Conservation (phyloP, 2,888 invertebrate species). For the Platycheirus albimanus region DNA sequence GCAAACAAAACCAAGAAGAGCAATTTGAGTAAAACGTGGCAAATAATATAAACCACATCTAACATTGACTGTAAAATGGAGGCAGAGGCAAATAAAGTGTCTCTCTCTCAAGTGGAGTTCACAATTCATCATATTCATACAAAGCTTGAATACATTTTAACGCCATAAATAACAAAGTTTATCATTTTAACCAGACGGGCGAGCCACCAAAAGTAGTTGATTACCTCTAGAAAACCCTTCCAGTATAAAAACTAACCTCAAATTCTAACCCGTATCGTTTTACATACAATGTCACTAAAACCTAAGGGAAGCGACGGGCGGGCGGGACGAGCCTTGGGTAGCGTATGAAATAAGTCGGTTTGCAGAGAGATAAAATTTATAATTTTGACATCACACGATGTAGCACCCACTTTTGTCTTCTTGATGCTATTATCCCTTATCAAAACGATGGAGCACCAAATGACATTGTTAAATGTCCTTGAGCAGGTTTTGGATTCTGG, state of each 20-base stretch:
- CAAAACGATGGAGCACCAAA: slow-evolving; percentile 53
- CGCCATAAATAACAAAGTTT: slow-evolving; percentile 68
- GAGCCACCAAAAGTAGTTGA: slow-evolving; percentile 60
- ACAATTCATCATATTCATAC: slow-evolving; percentile 68
- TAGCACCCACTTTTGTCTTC: slow-evolving; percentile 62
- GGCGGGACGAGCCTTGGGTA: background rate
- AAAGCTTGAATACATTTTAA: slow-evolving; percentile 63
- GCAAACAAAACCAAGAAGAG: slow-evolving; percentile 50
- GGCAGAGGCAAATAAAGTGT: slow-evolving; percentile 27
- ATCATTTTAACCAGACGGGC: slow-evolving; percentile 58
- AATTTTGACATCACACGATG: slow-evolving; percentile 64
- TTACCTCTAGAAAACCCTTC: slow-evolving; percentile 40
- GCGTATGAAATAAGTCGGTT: slow-evolving; percentile 32
- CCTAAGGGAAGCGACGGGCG: slow-evolving; percentile 43
- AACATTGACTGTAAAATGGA: slow-evolving; percentile 5
- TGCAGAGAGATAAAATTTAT: slow-evolving; percentile 58
- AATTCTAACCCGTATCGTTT: no score
- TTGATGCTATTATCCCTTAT: slow-evolving; percentile 62
- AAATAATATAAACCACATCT: slow-evolving; percentile 39
- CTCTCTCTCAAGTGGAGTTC: slow-evolving; percentile 9
- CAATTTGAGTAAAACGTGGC: slow-evolving; percentile 34
- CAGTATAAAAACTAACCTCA: background rate
- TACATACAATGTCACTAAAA: slow-evolving; percentile 5
- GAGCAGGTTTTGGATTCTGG: slow-evolving; percentile 8
- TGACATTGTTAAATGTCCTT: slow-evolving; percentile 71